Evolutionary conservation across 2,888 invertebrate genomes (phyloP).

Genomic region (Gymnoscelis rufifasciata): DNA sequence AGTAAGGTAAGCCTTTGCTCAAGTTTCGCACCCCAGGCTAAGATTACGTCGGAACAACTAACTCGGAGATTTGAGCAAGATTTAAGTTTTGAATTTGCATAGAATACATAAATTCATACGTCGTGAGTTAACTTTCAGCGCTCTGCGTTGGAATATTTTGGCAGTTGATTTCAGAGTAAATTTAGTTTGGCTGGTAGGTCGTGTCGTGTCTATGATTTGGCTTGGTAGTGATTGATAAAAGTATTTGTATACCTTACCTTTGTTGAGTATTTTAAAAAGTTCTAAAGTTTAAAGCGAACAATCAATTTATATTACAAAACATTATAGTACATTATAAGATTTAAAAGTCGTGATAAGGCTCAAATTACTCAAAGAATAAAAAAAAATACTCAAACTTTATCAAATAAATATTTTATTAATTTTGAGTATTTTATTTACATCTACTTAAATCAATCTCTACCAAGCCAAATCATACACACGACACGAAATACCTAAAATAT

Average conservation of each 20-base stretch:
- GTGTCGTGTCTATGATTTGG: neutral
- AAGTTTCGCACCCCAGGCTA: conserved; percentile 23
- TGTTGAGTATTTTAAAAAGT: too few relatives aligned
- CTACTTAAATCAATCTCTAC: too few relatives aligned
- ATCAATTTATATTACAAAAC: too few relatives aligned
- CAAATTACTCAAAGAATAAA: too few relatives aligned
- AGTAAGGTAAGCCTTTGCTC: conserved; percentile 17
- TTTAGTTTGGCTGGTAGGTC: neutral
- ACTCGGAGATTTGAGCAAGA: conserved; percentile 49
- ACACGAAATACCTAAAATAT: neutral
- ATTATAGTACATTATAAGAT: too few relatives aligned
- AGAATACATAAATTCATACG: conserved; percentile 42
- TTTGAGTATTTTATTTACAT: too few relatives aligned
- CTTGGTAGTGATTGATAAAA: too few relatives aligned
- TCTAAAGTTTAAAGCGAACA: too few relatives aligned
- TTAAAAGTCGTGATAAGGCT: too few relatives aligned
- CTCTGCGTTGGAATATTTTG: conserved; percentile 9
- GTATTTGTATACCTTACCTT: too few relatives aligned
- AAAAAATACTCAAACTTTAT: too few relatives aligned
- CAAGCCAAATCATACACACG: neutral
- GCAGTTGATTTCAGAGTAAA: conserved; percentile 1
- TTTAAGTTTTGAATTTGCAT: conserved; percentile 50
- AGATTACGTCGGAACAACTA: conserved; percentile 41
- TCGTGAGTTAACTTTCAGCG: conserved; percentile 18
- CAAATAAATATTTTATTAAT: too few relatives aligned